A percentile compares a stretch with the other conserved stretches of the same genome.
Conservation (phyloP, 2,113 vertebrate species). For the Ovis canadensis region DNA sequence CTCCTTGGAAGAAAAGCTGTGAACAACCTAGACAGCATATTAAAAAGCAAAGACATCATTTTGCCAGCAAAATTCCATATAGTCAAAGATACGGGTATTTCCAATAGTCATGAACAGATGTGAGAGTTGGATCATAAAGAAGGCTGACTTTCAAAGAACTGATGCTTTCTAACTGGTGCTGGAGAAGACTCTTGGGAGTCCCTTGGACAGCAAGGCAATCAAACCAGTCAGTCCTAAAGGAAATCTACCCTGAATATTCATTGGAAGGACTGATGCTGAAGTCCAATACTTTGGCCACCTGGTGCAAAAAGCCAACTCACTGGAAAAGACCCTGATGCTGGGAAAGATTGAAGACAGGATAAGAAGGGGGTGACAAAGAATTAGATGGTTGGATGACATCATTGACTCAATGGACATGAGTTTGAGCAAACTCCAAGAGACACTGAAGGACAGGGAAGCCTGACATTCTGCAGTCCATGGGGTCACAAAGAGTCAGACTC, state of each 20-base stretch:
- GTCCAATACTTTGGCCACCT: background rate
- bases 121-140: background rate
- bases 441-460: background rate
- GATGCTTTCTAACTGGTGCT: background rate
- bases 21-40: background rate
- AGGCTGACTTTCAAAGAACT: background rate
- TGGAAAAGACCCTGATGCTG: background rate
- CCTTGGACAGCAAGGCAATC: background rate
- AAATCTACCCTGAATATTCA: background rate
- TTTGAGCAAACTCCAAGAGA: background rate
- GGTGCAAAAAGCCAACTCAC: background rate
- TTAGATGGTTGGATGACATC: background rate
- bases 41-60: background rate
- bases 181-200: background rate
- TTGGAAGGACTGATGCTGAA: background rate
- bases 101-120: background rate
- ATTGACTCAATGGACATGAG: background rate
- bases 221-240: background rate
- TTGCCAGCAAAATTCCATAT: background rate
- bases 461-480: background rate
- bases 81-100: background rate
- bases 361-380: background rate
- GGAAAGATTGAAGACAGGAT: background rate
- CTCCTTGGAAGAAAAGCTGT: background rate
- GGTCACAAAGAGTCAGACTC: background rate